Conservation (phyloP, 2,888 invertebrate species). For the Shargacucullia verbasci region DNA sequence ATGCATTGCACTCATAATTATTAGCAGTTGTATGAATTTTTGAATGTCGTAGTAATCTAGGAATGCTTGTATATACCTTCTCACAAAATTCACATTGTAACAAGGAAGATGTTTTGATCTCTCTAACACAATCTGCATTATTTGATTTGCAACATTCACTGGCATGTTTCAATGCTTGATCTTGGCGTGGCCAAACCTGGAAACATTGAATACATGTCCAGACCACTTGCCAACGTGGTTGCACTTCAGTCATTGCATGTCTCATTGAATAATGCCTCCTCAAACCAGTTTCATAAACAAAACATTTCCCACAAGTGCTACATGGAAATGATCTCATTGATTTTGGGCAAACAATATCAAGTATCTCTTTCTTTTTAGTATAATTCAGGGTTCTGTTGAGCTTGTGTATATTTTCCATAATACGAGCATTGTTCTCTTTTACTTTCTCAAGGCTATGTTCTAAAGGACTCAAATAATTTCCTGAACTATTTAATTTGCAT, state of each 20-base stretch:
- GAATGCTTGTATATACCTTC: slow-evolving; percentile 84
- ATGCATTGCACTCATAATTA: slow-evolving; percentile 91
- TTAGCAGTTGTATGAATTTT: slow-evolving; percentile 90
- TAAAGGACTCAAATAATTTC: slow-evolving; percentile 67
- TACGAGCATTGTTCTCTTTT: slow-evolving; percentile 83
- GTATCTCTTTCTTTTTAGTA: slow-evolving; percentile 82
- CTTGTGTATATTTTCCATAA: slow-evolving; percentile 85
- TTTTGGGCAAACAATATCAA: slow-evolving; percentile 75
- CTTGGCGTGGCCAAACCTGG: slow-evolving; percentile 84
- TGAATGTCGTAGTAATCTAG: slow-evolving; percentile 78
- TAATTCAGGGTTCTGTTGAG: slow-evolving; percentile 82
- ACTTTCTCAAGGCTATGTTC: slow-evolving; percentile 84
- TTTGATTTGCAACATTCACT: slow-evolving; percentile 73
- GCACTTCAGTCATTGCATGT: slow-evolving; percentile 72
- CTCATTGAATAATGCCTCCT: slow-evolving; percentile 79
- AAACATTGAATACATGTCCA: slow-evolving; percentile 86
- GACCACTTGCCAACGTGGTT: slow-evolving; percentile 83
- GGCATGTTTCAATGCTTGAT: slow-evolving; percentile 77
- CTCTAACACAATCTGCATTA: slow-evolving; percentile 70
- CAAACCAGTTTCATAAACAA: slow-evolving; percentile 84
- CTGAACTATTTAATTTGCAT: slow-evolving; percentile 35
- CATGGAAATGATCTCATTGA: slow-evolving; percentile 77
- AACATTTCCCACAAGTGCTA: slow-evolving; percentile 82
- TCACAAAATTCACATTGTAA: slow-evolving; percentile 86
- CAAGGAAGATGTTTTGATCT: slow-evolving; percentile 83